These are phyloP conservation scores for Drosophila vallismaia DNA, from an alignment of 2,888 invertebrate species.

Conservation along the genomic window DNA sequence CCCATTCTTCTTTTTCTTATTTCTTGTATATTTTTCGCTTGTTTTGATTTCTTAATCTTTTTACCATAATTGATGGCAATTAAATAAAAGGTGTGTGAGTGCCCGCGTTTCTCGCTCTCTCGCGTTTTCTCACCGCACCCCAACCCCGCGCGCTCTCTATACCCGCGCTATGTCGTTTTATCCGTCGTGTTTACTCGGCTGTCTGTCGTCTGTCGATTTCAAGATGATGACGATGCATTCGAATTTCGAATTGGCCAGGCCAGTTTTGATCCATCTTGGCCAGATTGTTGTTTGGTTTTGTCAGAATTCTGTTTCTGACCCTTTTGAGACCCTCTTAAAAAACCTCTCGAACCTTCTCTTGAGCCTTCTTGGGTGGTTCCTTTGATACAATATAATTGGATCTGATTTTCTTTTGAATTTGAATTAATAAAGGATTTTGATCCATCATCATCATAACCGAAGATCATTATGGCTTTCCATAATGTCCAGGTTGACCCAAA, in stretches of 20 bases:
- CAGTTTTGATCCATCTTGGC: slow-evolving; percentile 31
- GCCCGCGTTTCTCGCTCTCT: slow-evolving; percentile 38
- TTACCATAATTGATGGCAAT: slow-evolving; percentile 80
- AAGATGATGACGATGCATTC: slow-evolving; percentile 37
- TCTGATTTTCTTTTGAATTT: background rate
- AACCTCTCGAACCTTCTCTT: no score
- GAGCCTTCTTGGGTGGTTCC: background rate
- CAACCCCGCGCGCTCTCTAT: slow-evolving; percentile 5
- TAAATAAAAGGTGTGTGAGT: slow-evolving; percentile 78
- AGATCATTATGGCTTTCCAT: no score
- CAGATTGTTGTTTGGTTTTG: slow-evolving; percentile 45
- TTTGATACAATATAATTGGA: background rate
- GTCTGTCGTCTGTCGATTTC: slow-evolving; percentile 67
- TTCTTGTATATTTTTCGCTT: slow-evolving; percentile 71
- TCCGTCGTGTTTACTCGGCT: slow-evolving; percentile 51
- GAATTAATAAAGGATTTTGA: slow-evolving; percentile 1
- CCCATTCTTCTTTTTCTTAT: slow-evolving; percentile 69
- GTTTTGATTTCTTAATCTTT: slow-evolving; percentile 81
- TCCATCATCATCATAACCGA: no score
- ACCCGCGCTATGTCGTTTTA: slow-evolving; percentile 3
- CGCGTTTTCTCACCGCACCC: slow-evolving; percentile 11
- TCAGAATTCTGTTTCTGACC: slow-evolving; percentile 36
- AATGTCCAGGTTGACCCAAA: no score
- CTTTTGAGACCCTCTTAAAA: slow-evolving; percentile 10
- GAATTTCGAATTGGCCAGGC: slow-evolving; percentile 47